Base-by-base conservation (phyloP, 2,888 invertebrate species). In the Silvanus unidentatus region DNA sequence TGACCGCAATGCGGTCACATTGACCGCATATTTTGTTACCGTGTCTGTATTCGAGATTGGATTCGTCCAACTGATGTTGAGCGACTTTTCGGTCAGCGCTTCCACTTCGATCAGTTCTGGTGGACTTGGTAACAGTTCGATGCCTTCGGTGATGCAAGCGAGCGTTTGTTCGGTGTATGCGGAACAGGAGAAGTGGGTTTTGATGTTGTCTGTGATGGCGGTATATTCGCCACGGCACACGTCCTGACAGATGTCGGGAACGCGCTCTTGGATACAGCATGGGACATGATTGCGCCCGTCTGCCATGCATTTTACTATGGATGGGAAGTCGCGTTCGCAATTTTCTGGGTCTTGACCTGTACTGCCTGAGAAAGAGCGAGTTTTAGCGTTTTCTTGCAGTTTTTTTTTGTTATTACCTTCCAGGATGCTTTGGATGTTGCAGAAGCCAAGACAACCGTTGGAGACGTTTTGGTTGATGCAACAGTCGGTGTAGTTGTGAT, bases 271-370 rank as follows among this genome's bases (percentile, higher is more conserved):
- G 14, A 86, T 81, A 66, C 90, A 90, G 68, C 90, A 90, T 0
- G 89, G 89, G 16, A 88, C 84, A 72, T 90, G 90, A 72, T 91
- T 88, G 12, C 89, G 77, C 0, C 88, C 87, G 68, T 90, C 89
- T 53, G 82, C 80, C 84, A 84, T 84, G 62, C 84, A 85, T 39
- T 79, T 78, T 30, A 90, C 88, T 55, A 91, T 89, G 44, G 79
- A 75, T 0, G 88, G 86, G 63, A 91, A 88, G 64, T 89, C 88
- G 13, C 77, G 75, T 68, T 90, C 88, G 62, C 90, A 91, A 13
- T 82, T 78, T 66, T 88, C 87, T 0, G 88, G 87, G 61, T 88
- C 87, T 60, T 86, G 82, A 2, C 87, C 87, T 0, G 88, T 88
- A 38, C 77, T 80, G 11, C 88, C 88, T 63, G 83, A 80, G 43